Evolutionary conservation across 2,888 invertebrate genomes (phyloP), one percentile per base, ranked within the genome.

Genomic region (Drosophila borborema): DNA sequence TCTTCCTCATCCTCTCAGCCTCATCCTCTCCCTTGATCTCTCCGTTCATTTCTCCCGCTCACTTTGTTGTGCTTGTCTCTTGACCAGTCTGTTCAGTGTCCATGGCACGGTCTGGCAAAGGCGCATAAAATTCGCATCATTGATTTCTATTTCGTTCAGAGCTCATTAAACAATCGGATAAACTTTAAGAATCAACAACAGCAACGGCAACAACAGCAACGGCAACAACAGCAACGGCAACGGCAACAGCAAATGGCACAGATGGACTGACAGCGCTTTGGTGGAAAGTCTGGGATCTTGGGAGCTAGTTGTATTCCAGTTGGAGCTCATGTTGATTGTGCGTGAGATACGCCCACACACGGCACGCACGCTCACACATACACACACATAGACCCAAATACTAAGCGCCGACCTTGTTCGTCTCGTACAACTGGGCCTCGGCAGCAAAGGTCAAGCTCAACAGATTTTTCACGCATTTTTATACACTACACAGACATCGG

Each of bases 161-260:
- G 83, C 82, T 82, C 82, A 82, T 82, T 82, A 82, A 82, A 82
- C 82, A 82, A 82, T 81, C 83, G 82, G 83, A 80, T 83, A 82
- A 82, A 81, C 76, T 82, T 82, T 74, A 79, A 82, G 80, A 68
- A 80, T 80, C 65, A 75, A 72, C 65, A 75, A 63, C 46, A 62
- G 55, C 28, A 53, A 67, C 8, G 3, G 23, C 23, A 60, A 55
- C 36, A 62, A n/a, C n/a, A n/a, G 16, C 46, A 55, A 34, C 70
- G 63, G 71, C 64, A 53, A 31, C 48, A 62, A 59, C 14, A 60
- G 23, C 23, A 60, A 55, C 36, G 59, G 16, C 46, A 55, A 34
- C 70, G 63, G 71, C 64, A 53, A 31, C 48, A 62, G 62, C 14
- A 60, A 56, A 51, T 70, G 74, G 64, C 64, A 59, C 77, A 79